Evolutionary conservation across 2,888 invertebrate genomes (phyloP).

Genomic region (Hyposoter dolosus): DNA sequence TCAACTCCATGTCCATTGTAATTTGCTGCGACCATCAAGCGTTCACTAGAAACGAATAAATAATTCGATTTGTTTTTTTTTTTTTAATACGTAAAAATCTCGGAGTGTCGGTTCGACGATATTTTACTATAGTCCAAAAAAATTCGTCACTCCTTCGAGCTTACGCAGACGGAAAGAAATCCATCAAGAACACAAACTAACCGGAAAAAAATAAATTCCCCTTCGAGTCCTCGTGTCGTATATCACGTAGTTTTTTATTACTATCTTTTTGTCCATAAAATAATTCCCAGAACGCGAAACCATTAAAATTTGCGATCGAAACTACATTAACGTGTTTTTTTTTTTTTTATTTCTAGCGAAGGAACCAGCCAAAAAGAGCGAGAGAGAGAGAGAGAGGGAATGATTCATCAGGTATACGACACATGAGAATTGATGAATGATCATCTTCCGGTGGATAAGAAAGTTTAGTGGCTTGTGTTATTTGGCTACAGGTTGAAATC

Average conservation of each 20-base stretch:
- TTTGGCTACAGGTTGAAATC: conserved; percentile 6
- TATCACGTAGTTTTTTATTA: conserved; percentile 42
- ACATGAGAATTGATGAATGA: conserved; percentile 62
- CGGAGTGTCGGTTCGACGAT: background rate
- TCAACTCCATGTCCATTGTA: background rate
- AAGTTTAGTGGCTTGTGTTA: conserved; percentile 1
- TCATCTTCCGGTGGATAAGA: conserved; percentile 57
- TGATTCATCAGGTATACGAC: conserved; percentile 56
- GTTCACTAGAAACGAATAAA: background rate
- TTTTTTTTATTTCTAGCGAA: background rate
- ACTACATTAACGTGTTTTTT: conserved; percentile 49
- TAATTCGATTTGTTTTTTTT: too few relatives aligned
- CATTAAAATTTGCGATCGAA: conserved; percentile 56
- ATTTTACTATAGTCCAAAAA: background rate
- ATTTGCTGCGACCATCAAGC: background rate
- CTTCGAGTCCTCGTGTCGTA: conserved; percentile 16
- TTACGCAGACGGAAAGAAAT: conserved; percentile 6
- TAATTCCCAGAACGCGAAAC: conserved; percentile 50
- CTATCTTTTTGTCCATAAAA: conserved; percentile 29
- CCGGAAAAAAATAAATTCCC: background rate
- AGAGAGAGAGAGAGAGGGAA: conserved; percentile 44
- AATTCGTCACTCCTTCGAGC: background rate
- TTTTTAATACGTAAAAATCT: too few relatives aligned
- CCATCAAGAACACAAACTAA: background rate
- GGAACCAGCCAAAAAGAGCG: background rate